Conservation (phyloP, 1,140 invertebrate genomes). For the Drosophila melanogaster region Release_6_plus_ISO1_MT NC_004354.4:7752501-7753000, state of each 20-base stretch:
- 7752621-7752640: neutral
- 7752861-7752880: neutral
- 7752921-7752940: conserved; percentile 78
- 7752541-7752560: conserved; percentile 79
- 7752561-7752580: conserved; percentile 70
- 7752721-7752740: conserved; percentile 18
- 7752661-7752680: conserved; percentile 54
- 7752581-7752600: conserved; percentile 2
- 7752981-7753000: conserved; percentile 30
- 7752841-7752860: no score
- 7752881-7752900: conserved; percentile 19
- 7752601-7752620: conserved; percentile 2
- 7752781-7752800: conserved; percentile 80
- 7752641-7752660: conserved; percentile 6
- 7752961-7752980: conserved; percentile 79
- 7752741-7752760: conserved; percentile 71
- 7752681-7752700: conserved; percentile 73
- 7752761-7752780: conserved; percentile 78
- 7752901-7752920: conserved; percentile 43
- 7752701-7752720: conserved; percentile 33
- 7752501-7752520: conserved; percentile 55
- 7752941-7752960: conserved; percentile 82
- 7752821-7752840: no score
- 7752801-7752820: conserved; percentile 39
- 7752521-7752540: conserved; percentile 57